Evolutionary conservation across 2,113 vertebrate genomes (phyloP), one percentile per base, ranked within the genome.

Genomic region (Gavialis gangeticus): DNA sequence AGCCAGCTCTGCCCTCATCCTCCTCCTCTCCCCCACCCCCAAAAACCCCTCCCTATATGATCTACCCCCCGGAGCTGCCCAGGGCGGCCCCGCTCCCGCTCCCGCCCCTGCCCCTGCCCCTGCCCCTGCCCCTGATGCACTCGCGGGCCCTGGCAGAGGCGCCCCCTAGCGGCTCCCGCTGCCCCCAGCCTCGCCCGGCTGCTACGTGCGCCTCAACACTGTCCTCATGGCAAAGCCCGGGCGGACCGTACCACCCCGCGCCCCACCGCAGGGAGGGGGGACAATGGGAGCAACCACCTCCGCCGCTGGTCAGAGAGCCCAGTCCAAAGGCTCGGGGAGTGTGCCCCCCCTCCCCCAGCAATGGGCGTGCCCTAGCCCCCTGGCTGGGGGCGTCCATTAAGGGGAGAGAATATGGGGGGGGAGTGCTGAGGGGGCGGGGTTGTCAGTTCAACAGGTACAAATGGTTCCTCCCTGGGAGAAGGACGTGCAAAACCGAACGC

Each of bases 401-500:
- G 55, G 25, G 75, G 10, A 60, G 25, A 46, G 46, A 7, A 46
- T 46, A 46, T 54, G 18, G 27, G 46, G 55, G 55, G 59, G 58
- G 34, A 37, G 22, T 6, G 27, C 58, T 6, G 19, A 67, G 22
- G 30, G 71, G 25, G 55, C 34, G 17, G 13, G 16, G 10, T 54
- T 16, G 76, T 30, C 77, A 62, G 66, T 63, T 30, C 82, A 58
- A n/a, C 87, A 63, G 86, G 88, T 90, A 91, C 90, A 93, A 98
- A 98, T 98, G 98, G 99, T 99, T 98, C 95, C 92, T 97, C 98
- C 99, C 98, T 96, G 97, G 98, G 98, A 98, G 98, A 98, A 59
- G 97, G 99, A 99, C 99, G 99, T 99, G 99, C 99, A 98, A 97
- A 99, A 99, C 95, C 95, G 99, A 99, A 99, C 99, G 99, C 98